Evolutionary conservation across 2,797 vertebrate genomes (phyloP).

Genomic region (Hafferia zeledoni): DNA sequence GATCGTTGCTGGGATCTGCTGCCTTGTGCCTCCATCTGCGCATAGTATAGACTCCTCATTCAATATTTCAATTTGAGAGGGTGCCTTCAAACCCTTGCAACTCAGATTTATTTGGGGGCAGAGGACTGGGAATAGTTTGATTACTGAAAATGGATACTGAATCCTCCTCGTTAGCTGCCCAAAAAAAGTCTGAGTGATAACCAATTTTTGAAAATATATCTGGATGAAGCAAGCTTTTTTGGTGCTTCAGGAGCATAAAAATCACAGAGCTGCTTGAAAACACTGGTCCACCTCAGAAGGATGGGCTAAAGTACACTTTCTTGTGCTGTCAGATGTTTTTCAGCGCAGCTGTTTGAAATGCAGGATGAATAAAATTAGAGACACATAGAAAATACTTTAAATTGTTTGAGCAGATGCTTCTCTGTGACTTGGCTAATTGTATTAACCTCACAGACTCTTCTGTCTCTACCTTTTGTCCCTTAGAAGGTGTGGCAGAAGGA

Average conservation of each 20-base stretch:
- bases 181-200: not conserved
- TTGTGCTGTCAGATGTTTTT: not conserved
- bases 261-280: not conserved
- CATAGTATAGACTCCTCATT: not conserved
- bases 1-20: not conserved
- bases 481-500: not conserved
- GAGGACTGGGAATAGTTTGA: not conserved
- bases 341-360: not conserved
- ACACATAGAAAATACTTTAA: not conserved
- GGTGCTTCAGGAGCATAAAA: not conserved
- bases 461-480: not conserved
- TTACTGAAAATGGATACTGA: not conserved
- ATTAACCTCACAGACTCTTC: not conserved
- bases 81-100: not conserved
- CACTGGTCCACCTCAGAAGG: not conserved
- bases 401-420: not conserved
- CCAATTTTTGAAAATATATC: not conserved
- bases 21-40: not conserved
- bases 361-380: not conserved
- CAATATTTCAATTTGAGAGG: not conserved
- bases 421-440: not conserved
- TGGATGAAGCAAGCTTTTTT: not conserved
- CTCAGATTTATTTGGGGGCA: not conserved
- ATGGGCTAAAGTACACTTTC: not conserved
- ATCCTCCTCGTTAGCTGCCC: not conserved